Base-by-base conservation (phyloP, 1,140 invertebrate species). In the Aphidius ervi region DNA sequence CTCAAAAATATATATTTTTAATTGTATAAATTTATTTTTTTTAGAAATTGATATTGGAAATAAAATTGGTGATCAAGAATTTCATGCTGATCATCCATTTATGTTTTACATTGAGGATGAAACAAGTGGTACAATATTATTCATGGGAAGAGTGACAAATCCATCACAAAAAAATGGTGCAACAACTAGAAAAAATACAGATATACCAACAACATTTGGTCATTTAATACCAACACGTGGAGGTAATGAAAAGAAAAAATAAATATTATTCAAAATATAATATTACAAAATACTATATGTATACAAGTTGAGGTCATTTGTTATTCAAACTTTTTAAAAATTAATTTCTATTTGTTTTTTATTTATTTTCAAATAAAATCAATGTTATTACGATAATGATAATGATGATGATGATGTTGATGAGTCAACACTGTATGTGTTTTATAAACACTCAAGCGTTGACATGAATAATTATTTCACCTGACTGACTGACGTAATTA, bases 51-150 rank as follows among this genome's bases (percentile, higher is more conserved):
- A 86, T 31, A 76, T 91, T 6, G 85, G 83, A 4, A 89, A 89
- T 70, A 90, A 90, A 77, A 89, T 90, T 60, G 85, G 85, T 0
- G 84, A 82, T 6, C 70, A 77, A 59, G 74, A 77, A 41, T 90
- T 92, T 72, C 81, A 82, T 52, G 89, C 85, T 1, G 84, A 86
- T 71, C 87, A 84, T 65, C 89, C 90, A 0, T 93, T 93, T 74
- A 64, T 91, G 45, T 92, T 92, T 76, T 90, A 89, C 72, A 89
- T 93, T 58, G 85, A 91, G 70, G 89, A 92, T 63, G 86, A 90
- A 66, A 77, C 70, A 1, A 87, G 83, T 0, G 85, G 85, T 1
- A 87, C 88, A 8, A 82, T 91, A 48, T 69, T 92, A 3, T 92
- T 90, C 71, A 82, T 87, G 41, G 90, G 90, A 7, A 85, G 86